phyloP scores from a whole-genome alignment of 2,888 invertebrate species.

The Dolichopus griseipennis region DNA sequence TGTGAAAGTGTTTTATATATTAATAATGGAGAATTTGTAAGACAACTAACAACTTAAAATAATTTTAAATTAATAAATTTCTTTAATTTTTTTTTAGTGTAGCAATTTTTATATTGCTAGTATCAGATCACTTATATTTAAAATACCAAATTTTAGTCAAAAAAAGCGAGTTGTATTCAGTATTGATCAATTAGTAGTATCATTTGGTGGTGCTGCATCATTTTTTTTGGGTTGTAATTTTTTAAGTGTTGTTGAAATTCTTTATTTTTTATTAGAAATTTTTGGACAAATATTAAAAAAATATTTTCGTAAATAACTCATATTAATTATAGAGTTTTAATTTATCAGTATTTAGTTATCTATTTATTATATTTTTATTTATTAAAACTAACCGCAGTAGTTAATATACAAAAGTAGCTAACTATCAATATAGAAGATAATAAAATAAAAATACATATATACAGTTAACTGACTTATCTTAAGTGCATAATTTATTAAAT shows the following conservation, averaged over 20 bases:
- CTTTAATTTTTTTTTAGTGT: background rate
- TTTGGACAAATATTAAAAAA: background rate
- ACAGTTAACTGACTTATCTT: no score
- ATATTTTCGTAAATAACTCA: no score
- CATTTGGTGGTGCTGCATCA: constrained; percentile 40
- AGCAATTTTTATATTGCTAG: constrained; percentile 26
- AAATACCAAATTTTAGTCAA: constrained; percentile 31
- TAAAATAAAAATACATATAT: no score
- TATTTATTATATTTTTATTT: no score
- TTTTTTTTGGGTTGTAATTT: constrained; percentile 41
- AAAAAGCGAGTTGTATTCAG: constrained; percentile 37
- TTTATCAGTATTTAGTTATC: no score
- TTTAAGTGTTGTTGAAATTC: constrained; percentile 29
- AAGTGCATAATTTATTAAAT: no score
- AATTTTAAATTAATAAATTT: background rate
- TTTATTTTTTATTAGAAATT: constrained; percentile 18
- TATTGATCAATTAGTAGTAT: constrained; percentile 37
- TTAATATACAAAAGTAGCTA: no score
- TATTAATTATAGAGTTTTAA: no score
- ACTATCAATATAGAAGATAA: no score
- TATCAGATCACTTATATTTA: constrained; percentile 21
- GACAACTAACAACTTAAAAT: background rate
- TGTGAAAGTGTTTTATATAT: constrained; percentile 25
- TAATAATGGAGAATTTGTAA: background rate
- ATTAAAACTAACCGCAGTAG: no score